Base-by-base conservation (phyloP, 2,888 invertebrate genomes). In the Volucella inflata region DNA sequence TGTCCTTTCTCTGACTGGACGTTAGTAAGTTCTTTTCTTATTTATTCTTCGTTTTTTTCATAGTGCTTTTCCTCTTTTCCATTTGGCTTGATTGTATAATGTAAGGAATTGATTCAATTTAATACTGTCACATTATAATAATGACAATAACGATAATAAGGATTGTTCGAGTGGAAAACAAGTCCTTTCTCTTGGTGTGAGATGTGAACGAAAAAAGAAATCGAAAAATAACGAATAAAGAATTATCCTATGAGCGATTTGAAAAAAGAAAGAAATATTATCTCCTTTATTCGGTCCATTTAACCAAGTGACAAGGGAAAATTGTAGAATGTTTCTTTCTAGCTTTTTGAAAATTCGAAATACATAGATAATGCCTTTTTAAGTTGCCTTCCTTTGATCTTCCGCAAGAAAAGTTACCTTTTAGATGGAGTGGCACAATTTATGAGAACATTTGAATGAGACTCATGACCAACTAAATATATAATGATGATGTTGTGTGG, bases 141-240 rank as follows among this genome's bases (percentile, higher is more conserved):
- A 84, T 71, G 76, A 85, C 80, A 80, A 80, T 75, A 89, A 88
- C 88, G 88, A 89, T 89, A 88, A 89, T 88, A 89, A 88, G 87
- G 88, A 88, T 87, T 89, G 88, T 87, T 89, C 88, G 87, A 89
- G 89, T 88, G 89, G 89, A 89, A 89, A 89, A 89, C 89, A 89
- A 89, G 89, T 89, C 88, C 87, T 89, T 89, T 89, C 88, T 76
- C 87, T 77, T 81, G 71, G 81, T 82, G 68, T 81, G 85, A 87
- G 21, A 87, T 85, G 44, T 53, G 42, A 30, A 72, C 50, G 46
- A 42, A 21, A 60, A 72, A 72, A 71, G 21, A 60, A 57, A 57
- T 4, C 14, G 16, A 38, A 16, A 57, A 60, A 71, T 14, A 59
- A 48, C 42, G 55, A 64, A 59, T 57, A 76, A 70, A 38, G 71